Percentiles rank a stretch among this genome's conserved stretches.
These are phyloP conservation scores for Thymelicus acteon DNA, from an alignment of 2,888 invertebrate species.

Conservation along the genomic window DNA sequence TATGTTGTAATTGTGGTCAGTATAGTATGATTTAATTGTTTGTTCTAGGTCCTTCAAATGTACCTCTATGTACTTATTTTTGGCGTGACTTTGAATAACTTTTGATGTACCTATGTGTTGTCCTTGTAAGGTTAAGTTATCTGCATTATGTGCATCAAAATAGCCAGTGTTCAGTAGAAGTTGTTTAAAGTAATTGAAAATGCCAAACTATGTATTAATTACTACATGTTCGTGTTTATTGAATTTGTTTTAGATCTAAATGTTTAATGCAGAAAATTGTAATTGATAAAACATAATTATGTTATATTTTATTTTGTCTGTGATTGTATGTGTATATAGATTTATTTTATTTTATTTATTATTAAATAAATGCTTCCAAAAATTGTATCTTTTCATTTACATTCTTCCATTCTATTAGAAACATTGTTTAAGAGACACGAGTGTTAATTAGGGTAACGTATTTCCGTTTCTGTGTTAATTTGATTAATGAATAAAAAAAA, in stretches of 20 bases:
- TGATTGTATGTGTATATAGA: conserved; percentile 48
- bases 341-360: conserved; percentile 41
- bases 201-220: not conserved
- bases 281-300: not conserved
- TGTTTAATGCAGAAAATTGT: not conserved
- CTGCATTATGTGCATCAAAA: not conserved
- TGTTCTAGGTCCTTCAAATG: too few species aligned
- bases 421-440: too few species aligned
- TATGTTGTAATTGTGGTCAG: too few species aligned
- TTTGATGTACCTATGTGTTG: too few species aligned
- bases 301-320: conserved; percentile 44
- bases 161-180: not conserved
- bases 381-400: not conserved
- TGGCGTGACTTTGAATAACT: too few species aligned
- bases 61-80: too few species aligned
- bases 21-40: too few species aligned
- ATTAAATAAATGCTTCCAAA: conserved; percentile 45
- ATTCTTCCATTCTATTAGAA: too few species aligned
- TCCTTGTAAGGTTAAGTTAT: too few species aligned
- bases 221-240: not conserved
- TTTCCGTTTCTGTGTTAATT: too few species aligned
- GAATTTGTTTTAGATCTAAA: conserved; percentile 1
- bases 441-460: too few species aligned
- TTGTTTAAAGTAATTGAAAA: not conserved
- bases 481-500: too few species aligned